These are phyloP conservation scores for Saimiri boliviensis DNA, from an alignment of 2,113 vertebrate genomes.

Conservation along the genomic window DNA sequence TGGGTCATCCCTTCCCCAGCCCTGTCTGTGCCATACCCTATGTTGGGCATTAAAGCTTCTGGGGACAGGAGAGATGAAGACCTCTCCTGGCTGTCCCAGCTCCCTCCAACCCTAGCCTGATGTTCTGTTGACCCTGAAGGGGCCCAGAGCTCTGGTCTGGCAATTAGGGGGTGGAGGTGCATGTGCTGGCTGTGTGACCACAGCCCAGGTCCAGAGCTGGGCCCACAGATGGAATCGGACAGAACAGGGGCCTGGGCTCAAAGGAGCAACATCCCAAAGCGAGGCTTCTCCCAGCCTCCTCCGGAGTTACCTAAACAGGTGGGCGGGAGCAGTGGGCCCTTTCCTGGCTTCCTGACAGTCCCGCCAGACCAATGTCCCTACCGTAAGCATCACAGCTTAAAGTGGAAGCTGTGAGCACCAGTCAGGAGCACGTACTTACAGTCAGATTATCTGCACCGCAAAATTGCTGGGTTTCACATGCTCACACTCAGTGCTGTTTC, in stretches of 20 bases:
- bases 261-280: neutral
- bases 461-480: neutral
- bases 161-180: neutral
- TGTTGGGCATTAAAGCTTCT: neutral
- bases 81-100: neutral
- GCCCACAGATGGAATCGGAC: neutral
- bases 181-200: neutral
- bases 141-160: neutral
- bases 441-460: neutral
- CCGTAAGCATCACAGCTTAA: neutral
- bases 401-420: neutral
- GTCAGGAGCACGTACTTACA: neutral
- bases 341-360: neutral
- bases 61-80: neutral
- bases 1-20: neutral
- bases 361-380: neutral
- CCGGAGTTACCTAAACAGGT: neutral
- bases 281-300: neutral
- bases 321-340: neutral
- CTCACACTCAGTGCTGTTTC: neutral
- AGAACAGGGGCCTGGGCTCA: neutral
- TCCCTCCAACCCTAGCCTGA: neutral
- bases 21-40: neutral
- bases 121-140: neutral
- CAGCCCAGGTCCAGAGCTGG: neutral